Base-by-base conservation (phyloP, 2,797 vertebrate genomes). In the Acanthornis magna region DNA sequence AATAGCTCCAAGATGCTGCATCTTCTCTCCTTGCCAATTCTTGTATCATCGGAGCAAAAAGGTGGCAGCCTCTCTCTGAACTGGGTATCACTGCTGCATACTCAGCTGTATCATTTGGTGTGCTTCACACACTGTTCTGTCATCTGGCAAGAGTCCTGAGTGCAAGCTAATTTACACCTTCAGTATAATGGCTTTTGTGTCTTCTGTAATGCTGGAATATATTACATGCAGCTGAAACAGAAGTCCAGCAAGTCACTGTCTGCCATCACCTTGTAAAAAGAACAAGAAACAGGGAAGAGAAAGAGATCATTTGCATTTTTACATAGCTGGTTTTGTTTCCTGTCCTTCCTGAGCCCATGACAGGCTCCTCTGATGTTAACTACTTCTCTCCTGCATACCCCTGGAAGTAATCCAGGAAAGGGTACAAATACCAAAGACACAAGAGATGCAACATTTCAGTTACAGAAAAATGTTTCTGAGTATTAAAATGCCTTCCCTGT, bases 101-200 rank as follows among this genome's bases (percentile, higher is more conserved):
- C 10, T 51, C 30, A 7, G 62, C 43, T 89, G 58, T 68, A 25
- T 74, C 26, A 75, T 90, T 86, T 81, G 16, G 62, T 88, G 75
- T 95, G 82, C 91, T 77, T 68, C 79, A 89, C 72, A 75, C 73
- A 42, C 27, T 38, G 9, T 43, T 62, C 51, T 82, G 70, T 85
- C 38, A 81, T 70, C 58, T 91, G 91, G 91, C 85, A 95, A 68
- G 45, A 65, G 58, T 57, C 51, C 66, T 40, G 38, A 88, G 73
- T 66, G 89, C 75, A 83, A 89, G 75, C 78, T 89, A 89, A 95
- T 94, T 95, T 96, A 93, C 66, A 90, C 70, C 45, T 86, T 86
- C 90, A 78, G 21, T 34, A 84, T 60, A 93, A 94, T 48, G 47
- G 70, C 36, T 82, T 79, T 82, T 93, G 62, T 86, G 58, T 88